A percentile compares a stretch with the other conserved stretches of the same genome.
phyloP scores from a whole-genome alignment of 2,888 invertebrate genomes.

The Stratiomys singularior region DNA sequence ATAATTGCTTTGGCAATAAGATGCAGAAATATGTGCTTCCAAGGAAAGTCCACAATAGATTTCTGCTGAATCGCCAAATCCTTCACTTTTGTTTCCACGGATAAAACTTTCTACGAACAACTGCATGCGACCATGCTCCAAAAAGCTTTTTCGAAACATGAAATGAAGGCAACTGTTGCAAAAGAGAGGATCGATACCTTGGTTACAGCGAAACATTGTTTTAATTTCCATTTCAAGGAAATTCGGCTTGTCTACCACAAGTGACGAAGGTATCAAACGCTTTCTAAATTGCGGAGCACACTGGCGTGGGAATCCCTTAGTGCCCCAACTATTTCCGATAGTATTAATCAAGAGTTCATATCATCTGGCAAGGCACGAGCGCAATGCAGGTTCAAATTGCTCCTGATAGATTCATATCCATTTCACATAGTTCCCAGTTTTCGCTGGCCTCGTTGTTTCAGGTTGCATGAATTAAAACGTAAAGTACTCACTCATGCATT shows the following conservation, averaged over 20 bases:
- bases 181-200: not conserved
- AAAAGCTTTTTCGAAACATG: no score
- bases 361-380: not conserved
- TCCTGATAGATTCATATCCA: not conserved
- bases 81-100: no score
- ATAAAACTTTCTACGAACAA: no score
- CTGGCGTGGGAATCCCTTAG: not conserved
- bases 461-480: conserved; percentile 38
- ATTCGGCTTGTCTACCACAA: not conserved
- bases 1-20: no score
- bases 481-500: conserved; percentile 42
- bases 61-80: not conserved
- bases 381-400: not conserved
- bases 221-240: conserved; percentile 22
- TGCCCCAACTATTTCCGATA: not conserved
- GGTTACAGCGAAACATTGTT: not conserved
- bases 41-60: not conserved
- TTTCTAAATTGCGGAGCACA: not conserved
- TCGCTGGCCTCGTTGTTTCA: not conserved
- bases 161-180: no score
- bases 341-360: no score
- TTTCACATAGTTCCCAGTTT: not conserved
- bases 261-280: not conserved
- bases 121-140: no score
- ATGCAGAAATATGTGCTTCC: no score